Evolutionary conservation across 2,888 invertebrate species (phyloP).

Genomic region (Volucella inflata): DNA sequence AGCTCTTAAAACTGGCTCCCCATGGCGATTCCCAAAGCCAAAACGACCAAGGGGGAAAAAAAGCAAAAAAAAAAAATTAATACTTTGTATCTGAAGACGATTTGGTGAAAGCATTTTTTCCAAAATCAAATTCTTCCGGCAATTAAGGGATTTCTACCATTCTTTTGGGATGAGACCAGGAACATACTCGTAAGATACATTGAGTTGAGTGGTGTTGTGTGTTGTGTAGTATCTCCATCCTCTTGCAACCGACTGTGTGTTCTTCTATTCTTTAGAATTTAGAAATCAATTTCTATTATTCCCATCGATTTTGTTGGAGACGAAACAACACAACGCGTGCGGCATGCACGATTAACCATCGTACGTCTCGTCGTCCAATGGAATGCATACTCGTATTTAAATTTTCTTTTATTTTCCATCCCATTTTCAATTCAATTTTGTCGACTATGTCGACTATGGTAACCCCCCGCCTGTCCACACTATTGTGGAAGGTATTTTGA

Average conservation of each 20-base stretch:
- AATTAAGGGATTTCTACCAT: conserved; percentile 55
- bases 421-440: conserved; percentile 12
- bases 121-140: conserved; percentile 37
- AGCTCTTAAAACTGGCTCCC: conserved; percentile 7
- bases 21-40: too few species aligned
- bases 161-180: conserved; percentile 7
- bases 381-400: conserved; percentile 72
- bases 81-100: conserved; percentile 1
- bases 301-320: conserved; percentile 45
- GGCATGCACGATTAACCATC: conserved; percentile 64
- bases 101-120: conserved; percentile 56
- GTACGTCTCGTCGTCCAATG: conserved; percentile 51
- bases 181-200: conserved; percentile 27
- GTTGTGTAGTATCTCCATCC: conserved; percentile 17
- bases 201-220: conserved; percentile 30
- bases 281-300: conserved; percentile 66
- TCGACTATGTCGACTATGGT: background rate
- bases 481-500: conserved; percentile 54
- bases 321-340: conserved; percentile 32
- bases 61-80: background rate
- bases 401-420: conserved; percentile 29
- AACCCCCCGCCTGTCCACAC: conserved; percentile 26
- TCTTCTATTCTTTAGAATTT: conserved; percentile 35
- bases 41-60: too few species aligned
- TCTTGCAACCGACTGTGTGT: conserved; percentile 43